Percentiles rank a stretch among this genome's conserved stretches.
Evolutionary conservation across 2,113 vertebrate species (phyloP).

Genomic region (Alectura lathami): DNA sequence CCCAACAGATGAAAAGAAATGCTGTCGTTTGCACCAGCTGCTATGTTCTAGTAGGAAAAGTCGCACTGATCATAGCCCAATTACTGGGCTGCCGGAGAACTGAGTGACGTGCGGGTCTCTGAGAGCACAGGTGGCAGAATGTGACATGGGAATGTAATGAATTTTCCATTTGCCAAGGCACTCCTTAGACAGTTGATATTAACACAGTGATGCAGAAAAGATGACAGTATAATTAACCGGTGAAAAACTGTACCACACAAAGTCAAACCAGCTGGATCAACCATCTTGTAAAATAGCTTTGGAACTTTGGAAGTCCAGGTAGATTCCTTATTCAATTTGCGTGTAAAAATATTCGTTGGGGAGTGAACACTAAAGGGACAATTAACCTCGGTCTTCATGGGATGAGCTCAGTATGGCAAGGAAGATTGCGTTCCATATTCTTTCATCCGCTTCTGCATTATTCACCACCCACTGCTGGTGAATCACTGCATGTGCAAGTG

Average conservation of each 20-base stretch:
- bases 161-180: conserved; percentile 17
- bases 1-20: not conserved
- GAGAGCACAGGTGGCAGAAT: conserved; percentile 29
- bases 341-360: not conserved
- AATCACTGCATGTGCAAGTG: conserved; percentile 56
- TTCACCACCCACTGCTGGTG: conserved; percentile 65
- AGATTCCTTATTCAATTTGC: not conserved
- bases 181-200: not conserved
- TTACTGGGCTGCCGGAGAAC: not conserved
- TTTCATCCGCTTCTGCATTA: not conserved
- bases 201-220: not conserved
- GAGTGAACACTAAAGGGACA: not conserved
- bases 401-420: not conserved
- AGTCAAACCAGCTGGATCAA: not conserved
- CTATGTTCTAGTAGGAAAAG: not conserved
- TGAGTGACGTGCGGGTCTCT: not conserved
- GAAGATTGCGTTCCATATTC: not conserved
- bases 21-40: not conserved
- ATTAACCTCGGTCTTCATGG: not conserved
- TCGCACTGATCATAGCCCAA: conserved; percentile 11
- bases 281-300: not conserved
- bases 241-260: not conserved
- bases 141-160: not conserved
- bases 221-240: not conserved
- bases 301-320: not conserved